Base-by-base conservation (phyloP, 1,140 invertebrate genomes). In the Drosophila pallidifrons region DNA sequence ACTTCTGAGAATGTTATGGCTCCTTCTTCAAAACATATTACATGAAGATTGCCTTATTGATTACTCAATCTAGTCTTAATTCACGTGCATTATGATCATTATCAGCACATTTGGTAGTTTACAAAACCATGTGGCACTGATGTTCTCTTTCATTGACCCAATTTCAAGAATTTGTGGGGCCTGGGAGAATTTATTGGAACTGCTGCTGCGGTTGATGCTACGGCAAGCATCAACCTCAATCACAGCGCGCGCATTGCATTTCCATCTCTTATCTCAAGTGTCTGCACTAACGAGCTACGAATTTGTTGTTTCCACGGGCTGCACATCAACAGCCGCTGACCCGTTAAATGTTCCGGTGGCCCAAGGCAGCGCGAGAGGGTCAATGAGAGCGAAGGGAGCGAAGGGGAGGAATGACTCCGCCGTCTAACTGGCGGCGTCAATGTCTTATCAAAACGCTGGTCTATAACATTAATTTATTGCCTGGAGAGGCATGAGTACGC, bases 401-500 rank as follows among this genome's bases (percentile, higher is more conserved):
- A 3, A 28, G 20, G 25, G 63, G 41, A 46, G 67, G 75, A 41
- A 41, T 60, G 20, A 25, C 20, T 25, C 20, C 20, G 66, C 60
- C 74, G 73, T 65, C 77, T 47, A 51, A 25, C 58, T 75, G 79
- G 74, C 70, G 83, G 81, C 85, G 81, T 90, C 85, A 88, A 89
- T 76, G 81, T 80, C 86, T 88, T 88, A 88, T 88, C 85, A 87
- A 88, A 88, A 88, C 51, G 41, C 76, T 81, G 68, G 85, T 77
- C 86, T 88, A 88, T 85, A 85, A 81, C 86, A 88, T 90, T 85
- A 88, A 90, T 90, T 88, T 88, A 88, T 88, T 38, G 78, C 75
- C 86, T 20, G 20, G 13, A 55, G 63, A 55, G 51, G 51, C 63
- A 54, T 59, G 61, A 76, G 64, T 55, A 47, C 47, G 55, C 73